Conservation (phyloP, 2,113 vertebrate genomes). For the Pygoscelis adeliae region DNA sequence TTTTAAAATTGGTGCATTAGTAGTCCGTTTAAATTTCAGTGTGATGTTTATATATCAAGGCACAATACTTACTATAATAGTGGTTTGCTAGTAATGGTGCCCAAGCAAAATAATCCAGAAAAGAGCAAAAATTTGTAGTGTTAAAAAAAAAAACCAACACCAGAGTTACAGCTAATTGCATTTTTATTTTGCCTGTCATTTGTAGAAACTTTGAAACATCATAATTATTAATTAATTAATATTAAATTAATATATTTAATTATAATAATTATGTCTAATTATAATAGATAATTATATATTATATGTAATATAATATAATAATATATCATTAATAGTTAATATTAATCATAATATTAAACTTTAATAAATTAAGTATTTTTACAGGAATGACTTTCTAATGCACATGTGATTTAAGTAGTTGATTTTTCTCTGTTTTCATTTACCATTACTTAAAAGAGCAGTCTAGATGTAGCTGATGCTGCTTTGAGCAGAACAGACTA, state of each 20-base stretch:
- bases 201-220: not conserved
- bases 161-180: not conserved
- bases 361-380: not conserved
- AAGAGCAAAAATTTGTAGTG: not conserved
- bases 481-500: not conserved
- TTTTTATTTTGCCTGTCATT: not conserved
- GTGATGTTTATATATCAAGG: not conserved
- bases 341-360: not conserved
- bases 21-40: not conserved
- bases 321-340: too few relatives aligned
- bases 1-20: not conserved
- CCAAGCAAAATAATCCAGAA: not conserved
- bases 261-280: too few relatives aligned
- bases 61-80: not conserved
- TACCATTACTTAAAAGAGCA: not conserved
- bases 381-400: not conserved
- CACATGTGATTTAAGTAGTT: not conserved
- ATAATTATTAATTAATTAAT: not conserved
- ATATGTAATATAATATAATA: too few relatives aligned
- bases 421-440: not conserved
- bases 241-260: not conserved
- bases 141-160: not conserved
- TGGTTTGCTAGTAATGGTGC: not conserved
- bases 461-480: not conserved
- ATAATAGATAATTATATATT: too few relatives aligned